These are phyloP conservation scores for Acropora tenuis DNA, from an alignment of 64 coral and sea anemone species.

Conservation along the genomic window DNA sequence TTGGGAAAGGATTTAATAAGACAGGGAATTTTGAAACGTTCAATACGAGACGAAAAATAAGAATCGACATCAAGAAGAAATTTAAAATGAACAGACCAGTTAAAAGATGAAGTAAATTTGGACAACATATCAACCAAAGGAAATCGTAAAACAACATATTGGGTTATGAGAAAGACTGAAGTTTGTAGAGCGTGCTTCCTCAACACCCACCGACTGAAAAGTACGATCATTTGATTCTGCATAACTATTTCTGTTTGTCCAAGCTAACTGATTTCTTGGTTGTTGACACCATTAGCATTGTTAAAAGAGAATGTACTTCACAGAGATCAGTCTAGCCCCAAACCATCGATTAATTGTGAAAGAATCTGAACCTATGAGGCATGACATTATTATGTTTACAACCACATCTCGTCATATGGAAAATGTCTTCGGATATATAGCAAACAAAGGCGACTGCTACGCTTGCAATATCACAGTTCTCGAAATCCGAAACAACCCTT, in stretches of 20 bases:
- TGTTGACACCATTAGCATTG: neutral
- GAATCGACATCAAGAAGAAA: neutral
- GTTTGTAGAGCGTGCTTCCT: too few relatives aligned
- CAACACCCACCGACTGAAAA: too few relatives aligned
- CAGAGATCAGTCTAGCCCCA: neutral
- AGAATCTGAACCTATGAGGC: neutral
- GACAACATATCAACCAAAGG: neutral
- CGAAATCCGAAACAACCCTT: neutral
- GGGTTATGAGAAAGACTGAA: too few relatives aligned
- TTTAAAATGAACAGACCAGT: neutral
- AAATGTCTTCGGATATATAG: neutral
- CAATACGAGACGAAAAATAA: neutral
- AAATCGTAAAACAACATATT: neutral
- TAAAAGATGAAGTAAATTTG: neutral
- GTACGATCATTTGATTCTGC: neutral
- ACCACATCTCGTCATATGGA: neutral
- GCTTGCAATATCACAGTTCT: neutral
- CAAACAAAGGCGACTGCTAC: neutral
- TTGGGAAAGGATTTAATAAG: too few relatives aligned
- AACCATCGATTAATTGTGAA: neutral
- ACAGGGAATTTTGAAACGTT: neutral
- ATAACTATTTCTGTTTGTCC: neutral
- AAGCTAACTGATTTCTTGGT: neutral
- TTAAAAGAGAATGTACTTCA: neutral
- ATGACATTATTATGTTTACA: constrained; percentile 4